A percentile compares a stretch with the other conserved stretches of the same genome.
phyloP scores from a whole-genome alignment of 2,888 invertebrate genomes.

The Microctonus brassicae region DNA sequence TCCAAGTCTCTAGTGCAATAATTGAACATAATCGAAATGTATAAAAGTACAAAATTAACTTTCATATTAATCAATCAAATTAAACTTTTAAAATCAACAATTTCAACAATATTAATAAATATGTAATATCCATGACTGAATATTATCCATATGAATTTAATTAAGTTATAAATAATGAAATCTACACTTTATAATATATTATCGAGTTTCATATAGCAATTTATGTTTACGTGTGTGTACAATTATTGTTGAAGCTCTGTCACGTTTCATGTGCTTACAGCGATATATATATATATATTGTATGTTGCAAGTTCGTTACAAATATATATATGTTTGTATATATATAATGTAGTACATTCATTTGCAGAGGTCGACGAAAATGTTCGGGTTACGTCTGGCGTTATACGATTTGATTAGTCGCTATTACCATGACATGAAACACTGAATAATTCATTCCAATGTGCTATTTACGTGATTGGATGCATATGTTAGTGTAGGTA shows the following conservation, averaged over 20 bases:
- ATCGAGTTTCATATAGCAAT: not conserved
- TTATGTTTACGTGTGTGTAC: not conserved
- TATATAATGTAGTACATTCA: conserved; percentile 11
- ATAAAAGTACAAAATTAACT: too few species aligned
- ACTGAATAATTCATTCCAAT: conserved; percentile 52
- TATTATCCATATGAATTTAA: too few species aligned
- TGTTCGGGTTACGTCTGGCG: not conserved
- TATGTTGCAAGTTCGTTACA: conserved; percentile 16
- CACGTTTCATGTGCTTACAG: conserved; percentile 5
- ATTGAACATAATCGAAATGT: not conserved
- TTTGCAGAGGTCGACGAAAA: conserved; percentile 22
- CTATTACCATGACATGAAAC: conserved; percentile 48
- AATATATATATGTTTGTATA: not conserved
- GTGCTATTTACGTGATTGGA: conserved; percentile 46
- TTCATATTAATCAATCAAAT: not conserved
- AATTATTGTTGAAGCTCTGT: conserved; percentile 12
- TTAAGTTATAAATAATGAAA: not conserved
- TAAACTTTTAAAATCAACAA: not conserved
- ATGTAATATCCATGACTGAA: too few species aligned
- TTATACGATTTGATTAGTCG: conserved; percentile 50
- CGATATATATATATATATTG: conserved; percentile 41
- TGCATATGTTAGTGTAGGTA: not conserved
- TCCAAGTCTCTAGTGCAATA: too few species aligned
- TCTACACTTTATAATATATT: not conserved
- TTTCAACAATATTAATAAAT: not conserved